These are phyloP conservation scores for Acanthopagrus latus DNA, from an alignment of 2,797 vertebrate genomes.

Conservation along the genomic window DNA sequence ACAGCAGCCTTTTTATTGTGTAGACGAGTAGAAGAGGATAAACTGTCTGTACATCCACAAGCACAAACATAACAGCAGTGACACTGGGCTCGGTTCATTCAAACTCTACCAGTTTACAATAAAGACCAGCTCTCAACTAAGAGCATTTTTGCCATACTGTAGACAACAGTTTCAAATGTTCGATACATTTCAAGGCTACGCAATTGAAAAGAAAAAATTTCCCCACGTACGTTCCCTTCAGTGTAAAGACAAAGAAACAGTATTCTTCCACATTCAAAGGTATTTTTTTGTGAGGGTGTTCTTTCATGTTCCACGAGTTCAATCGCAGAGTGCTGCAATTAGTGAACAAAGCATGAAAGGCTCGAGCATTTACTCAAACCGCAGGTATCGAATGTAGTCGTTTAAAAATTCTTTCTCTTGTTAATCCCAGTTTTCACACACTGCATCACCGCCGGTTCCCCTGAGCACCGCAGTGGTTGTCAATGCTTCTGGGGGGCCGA, in stretches of 20 bases:
- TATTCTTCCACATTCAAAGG: constrained; percentile 7
- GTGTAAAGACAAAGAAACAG: constrained; percentile 6
- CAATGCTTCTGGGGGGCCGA: neutral
- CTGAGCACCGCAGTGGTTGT: constrained; percentile 3
- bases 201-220: constrained; percentile 14
- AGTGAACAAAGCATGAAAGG: constrained; percentile 6
- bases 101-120: neutral
- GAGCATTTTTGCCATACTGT: constrained; percentile 6
- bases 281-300: constrained; percentile 16
- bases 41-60: neutral
- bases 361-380: neutral
- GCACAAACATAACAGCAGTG: neutral
- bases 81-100: neutral
- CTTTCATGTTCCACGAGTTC: constrained; percentile 23
- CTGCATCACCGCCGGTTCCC: neutral
- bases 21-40: neutral
- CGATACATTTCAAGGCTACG: constrained; percentile 25
- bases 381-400: neutral
- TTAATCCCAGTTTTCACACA: neutral
- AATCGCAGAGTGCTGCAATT: constrained; percentile 26
- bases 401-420: neutral
- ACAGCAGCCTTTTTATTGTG: neutral
- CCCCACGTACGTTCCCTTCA: constrained; percentile 21
- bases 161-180: constrained; percentile 2
- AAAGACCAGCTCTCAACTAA: neutral